These are phyloP conservation scores for Netelia virgata DNA, from an alignment of 2,888 invertebrate species.

Conservation along the genomic window DNA sequence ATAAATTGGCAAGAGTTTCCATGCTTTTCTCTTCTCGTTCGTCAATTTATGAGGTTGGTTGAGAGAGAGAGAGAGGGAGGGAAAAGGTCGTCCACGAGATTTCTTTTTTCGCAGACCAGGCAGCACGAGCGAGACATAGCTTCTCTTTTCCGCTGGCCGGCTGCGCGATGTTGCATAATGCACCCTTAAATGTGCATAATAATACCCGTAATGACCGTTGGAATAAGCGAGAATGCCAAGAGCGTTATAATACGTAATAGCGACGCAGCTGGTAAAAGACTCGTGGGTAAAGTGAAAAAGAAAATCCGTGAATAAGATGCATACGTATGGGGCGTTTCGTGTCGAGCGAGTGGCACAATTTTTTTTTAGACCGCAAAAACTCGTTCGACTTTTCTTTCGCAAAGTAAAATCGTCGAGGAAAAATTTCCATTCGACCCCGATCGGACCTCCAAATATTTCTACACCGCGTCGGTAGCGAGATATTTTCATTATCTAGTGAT, in stretches of 20 bases:
- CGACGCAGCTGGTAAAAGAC: conserved; percentile 22
- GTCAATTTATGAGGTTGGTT: conserved; percentile 54
- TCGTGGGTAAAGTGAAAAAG: conserved; percentile 21
- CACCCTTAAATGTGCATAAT: conserved; percentile 58
- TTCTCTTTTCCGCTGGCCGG: conserved; percentile 13
- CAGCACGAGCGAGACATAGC: background rate
- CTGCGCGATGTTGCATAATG: conserved; percentile 50
- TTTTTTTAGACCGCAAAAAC: too few relatives aligned
- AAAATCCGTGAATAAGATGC: conserved; percentile 18
- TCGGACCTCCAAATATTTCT: background rate
- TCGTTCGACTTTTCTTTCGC: too few relatives aligned
- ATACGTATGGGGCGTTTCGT: background rate
- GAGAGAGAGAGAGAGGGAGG: conserved; percentile 7
- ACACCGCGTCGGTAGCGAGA: too few relatives aligned
- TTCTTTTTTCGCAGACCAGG: conserved; percentile 41
- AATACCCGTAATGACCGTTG: conserved; percentile 55
- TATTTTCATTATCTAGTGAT: background rate
- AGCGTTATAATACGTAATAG: conserved; percentile 36
- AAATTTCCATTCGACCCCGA: background rate
- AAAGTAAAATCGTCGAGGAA: too few relatives aligned
- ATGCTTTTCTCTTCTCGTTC: conserved; percentile 42
- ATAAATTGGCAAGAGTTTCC: conserved; percentile 18
- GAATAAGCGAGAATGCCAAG: conserved; percentile 37
- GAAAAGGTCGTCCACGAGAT: conserved; percentile 53
- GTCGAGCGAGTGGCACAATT: too few relatives aligned